phyloP scores from a whole-genome alignment of 1,140 invertebrate species.

The Proales similis region DNA sequence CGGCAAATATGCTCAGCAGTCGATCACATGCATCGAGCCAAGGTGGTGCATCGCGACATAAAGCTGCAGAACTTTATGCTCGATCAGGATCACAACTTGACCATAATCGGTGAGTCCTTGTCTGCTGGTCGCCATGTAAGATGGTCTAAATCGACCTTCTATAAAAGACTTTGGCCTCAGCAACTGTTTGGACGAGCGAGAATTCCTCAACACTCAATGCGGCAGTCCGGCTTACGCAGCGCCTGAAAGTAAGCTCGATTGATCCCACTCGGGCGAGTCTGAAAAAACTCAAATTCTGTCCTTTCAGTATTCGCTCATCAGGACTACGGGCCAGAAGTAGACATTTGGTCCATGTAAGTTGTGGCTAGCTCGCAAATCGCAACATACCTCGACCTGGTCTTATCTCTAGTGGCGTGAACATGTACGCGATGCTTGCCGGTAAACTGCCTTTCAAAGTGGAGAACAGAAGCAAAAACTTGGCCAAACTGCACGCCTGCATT shows the following conservation, averaged over 20 bases:
- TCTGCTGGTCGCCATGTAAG: neutral
- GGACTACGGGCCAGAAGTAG: constrained; percentile 34
- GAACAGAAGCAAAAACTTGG: constrained; percentile 41
- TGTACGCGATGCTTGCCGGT: constrained; percentile 38
- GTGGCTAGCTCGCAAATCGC: neutral
- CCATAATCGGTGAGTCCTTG: constrained; percentile 5
- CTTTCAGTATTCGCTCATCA: constrained; percentile 38
- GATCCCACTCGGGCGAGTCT: too few relatives aligned
- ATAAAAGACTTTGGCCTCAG: constrained; percentile 37
- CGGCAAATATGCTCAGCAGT: constrained; percentile 92
- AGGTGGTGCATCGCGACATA: constrained; percentile 87
- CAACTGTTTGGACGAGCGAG: constrained; percentile 37
- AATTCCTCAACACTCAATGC: constrained; percentile 36
- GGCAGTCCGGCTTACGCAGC: constrained; percentile 37
- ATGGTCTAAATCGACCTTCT: neutral
- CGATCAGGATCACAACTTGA: constrained; percentile 34
- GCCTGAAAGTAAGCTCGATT: too few relatives aligned
- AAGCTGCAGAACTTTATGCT: constrained; percentile 59
- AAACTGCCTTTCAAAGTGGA: constrained; percentile 37
- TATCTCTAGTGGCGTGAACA: constrained; percentile 39
- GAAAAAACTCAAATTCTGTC: too few relatives aligned
- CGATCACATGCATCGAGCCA: constrained; percentile 81
- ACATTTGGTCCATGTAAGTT: constrained; percentile 32
- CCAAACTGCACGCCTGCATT: constrained; percentile 44
- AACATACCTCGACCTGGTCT: neutral